Evolutionary conservation across 2,888 invertebrate species (phyloP).

Genomic region (Eilema sororculum): DNA sequence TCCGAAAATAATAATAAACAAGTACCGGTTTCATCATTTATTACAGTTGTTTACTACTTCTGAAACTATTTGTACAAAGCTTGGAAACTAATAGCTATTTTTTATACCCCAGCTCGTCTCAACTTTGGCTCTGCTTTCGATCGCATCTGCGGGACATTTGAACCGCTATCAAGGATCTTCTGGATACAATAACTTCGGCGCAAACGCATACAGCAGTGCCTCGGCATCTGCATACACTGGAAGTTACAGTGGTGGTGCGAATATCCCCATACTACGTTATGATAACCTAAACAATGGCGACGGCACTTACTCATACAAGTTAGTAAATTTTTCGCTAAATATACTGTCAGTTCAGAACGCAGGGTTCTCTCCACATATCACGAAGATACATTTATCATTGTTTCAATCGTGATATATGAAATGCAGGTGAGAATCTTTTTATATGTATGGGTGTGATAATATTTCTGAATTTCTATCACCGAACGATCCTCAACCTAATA

Average conservation of each 20-base stretch:
- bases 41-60: not conserved
- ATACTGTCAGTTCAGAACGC: too few species aligned
- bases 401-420: too few species aligned
- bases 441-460: not conserved
- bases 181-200: constrained; percentile 52
- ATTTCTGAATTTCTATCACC: not conserved
- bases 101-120: constrained; percentile 55
- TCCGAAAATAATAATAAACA: too few species aligned
- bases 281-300: constrained; percentile 88
- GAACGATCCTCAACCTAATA: too few species aligned
- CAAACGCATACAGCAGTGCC: constrained; percentile 48
- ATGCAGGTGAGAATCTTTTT: too few species aligned
- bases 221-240: constrained; percentile 49
- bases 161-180: constrained; percentile 39
- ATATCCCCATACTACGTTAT: constrained; percentile 87
- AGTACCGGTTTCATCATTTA: too few species aligned
- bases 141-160: constrained; percentile 60
- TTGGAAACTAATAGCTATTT: not conserved
- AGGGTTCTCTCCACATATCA: too few species aligned
- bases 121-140: constrained; percentile 54
- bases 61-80: not conserved
- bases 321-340: not conserved
- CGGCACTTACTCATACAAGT: constrained; percentile 89
- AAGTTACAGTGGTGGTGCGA: constrained; percentile 42
- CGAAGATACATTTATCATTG: too few species aligned